Conservation (phyloP, 2,797 vertebrate species). For the Prionace glauca region DNA sequence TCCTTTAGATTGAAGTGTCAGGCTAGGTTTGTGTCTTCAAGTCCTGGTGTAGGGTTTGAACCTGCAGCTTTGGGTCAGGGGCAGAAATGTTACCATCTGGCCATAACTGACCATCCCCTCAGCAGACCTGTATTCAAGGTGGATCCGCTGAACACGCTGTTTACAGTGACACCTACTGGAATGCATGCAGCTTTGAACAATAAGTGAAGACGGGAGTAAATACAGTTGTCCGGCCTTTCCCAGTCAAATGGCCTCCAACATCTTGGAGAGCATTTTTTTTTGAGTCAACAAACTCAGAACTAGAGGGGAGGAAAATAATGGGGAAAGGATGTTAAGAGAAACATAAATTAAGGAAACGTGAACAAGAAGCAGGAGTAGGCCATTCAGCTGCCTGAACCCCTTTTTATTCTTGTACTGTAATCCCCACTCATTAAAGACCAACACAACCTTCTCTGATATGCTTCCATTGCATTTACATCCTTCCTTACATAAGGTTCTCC, state of each 20-base stretch:
- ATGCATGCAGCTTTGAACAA: neutral
- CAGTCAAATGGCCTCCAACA: neutral
- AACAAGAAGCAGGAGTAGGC: too few relatives aligned
- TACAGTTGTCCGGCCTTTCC: neutral
- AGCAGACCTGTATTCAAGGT: neutral
- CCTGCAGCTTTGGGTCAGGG: neutral
- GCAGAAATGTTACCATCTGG: neutral
- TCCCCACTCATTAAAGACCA: too few relatives aligned
- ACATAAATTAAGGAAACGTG: neutral
- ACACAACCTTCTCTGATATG: too few relatives aligned
- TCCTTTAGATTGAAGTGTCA: neutral
- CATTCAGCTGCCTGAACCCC: too few relatives aligned
- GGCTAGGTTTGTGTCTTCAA: neutral
- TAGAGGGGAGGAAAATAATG: neutral
- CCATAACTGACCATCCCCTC: neutral
- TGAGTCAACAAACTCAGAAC: neutral
- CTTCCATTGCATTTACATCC: too few relatives aligned
- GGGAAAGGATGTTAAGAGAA: neutral
- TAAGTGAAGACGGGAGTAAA: neutral
- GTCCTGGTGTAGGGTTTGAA: neutral
- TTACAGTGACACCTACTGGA: neutral
- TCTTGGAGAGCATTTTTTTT: neutral
- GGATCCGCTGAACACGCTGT: neutral
- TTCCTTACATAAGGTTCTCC: too few relatives aligned
- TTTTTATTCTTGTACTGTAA: too few relatives aligned